Conservation (phyloP, 2,888 invertebrate genomes). For the Junonia oenone region DNA sequence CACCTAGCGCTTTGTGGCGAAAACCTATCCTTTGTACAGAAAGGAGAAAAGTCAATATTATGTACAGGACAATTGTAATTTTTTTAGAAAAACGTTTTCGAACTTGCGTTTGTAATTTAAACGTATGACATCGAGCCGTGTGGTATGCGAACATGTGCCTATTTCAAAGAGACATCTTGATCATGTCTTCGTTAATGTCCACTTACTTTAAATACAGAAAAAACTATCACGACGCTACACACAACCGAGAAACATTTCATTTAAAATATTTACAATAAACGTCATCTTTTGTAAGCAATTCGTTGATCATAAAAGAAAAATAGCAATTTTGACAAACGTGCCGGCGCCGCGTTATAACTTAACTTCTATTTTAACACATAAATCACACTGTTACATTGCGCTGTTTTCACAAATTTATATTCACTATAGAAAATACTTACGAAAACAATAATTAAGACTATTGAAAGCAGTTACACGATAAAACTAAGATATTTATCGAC, state of each 20-base stretch:
- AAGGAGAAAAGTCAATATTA: constrained; percentile 14
- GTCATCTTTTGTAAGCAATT: constrained; percentile 46
- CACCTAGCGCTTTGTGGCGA: constrained; percentile 50
- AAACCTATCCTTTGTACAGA: constrained; percentile 37
- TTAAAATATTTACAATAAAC: constrained; percentile 37
- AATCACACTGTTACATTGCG: constrained; percentile 55
- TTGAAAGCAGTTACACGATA: constrained; percentile 67
- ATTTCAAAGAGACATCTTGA: constrained; percentile 59
- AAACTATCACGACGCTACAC: constrained; percentile 39
- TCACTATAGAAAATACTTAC: constrained; percentile 75
- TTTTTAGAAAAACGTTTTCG: constrained; percentile 39
- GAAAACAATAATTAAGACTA: constrained; percentile 64
- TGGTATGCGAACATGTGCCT: constrained; percentile 71
- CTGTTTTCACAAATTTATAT: constrained; percentile 61
- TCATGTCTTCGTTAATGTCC: constrained; percentile 47
- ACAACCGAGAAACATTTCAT: constrained; percentile 37
- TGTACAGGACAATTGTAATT: constrained; percentile 30
- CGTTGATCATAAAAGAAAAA: constrained; percentile 54
- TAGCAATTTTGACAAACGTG: constrained; percentile 71
- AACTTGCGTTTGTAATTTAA: constrained; percentile 33
- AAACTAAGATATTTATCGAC: constrained; percentile 81
- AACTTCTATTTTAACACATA: constrained; percentile 64
- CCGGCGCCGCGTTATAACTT: constrained; percentile 66
- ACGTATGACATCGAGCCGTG: constrained; percentile 44
- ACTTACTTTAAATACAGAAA: constrained; percentile 47